Evolutionary conservation across 2,113 vertebrate genomes (phyloP).

Genomic region (Geothlypis trichas): DNA sequence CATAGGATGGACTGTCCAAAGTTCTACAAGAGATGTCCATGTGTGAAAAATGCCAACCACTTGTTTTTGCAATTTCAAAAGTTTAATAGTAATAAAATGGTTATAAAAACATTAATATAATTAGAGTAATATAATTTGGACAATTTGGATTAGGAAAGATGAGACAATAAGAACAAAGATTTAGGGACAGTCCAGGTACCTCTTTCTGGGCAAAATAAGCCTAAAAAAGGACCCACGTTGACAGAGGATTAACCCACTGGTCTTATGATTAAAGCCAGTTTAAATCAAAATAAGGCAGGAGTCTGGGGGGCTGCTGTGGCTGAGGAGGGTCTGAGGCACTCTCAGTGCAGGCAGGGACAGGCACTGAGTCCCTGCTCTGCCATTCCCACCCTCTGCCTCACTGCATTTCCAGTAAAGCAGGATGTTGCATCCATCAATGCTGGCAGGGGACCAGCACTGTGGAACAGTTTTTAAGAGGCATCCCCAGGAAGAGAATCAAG

Average conservation of each 20-base stretch:
- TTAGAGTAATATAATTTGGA: too few species aligned
- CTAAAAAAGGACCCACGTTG: too few species aligned
- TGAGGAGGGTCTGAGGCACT: neutral
- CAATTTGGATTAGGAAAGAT: too few species aligned
- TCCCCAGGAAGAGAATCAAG: neutral
- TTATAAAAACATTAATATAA: too few species aligned
- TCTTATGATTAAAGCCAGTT: neutral
- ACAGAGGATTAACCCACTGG: too few species aligned
- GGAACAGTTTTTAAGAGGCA: neutral
- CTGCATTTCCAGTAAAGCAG: neutral
- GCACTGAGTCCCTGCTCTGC: neutral
- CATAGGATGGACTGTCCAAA: neutral
- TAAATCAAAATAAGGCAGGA: neutral
- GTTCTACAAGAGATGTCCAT: fast-evolving
- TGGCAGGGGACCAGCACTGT: neutral
- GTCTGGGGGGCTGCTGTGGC: neutral
- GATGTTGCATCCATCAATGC: neutral
- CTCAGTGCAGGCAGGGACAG: neutral
- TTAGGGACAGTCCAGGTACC: too few species aligned
- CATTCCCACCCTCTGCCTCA: neutral
- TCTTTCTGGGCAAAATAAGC: too few species aligned
- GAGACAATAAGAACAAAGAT: too few species aligned
- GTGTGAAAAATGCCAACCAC: too few species aligned
- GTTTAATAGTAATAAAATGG: too few species aligned
- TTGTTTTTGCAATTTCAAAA: too few species aligned